Percentiles rank a stretch among this genome's conserved stretches.
These are phyloP conservation scores for Habroteleia sp. DNA, from an alignment of 2,888 invertebrate genomes.

Conservation along the genomic window DNA sequence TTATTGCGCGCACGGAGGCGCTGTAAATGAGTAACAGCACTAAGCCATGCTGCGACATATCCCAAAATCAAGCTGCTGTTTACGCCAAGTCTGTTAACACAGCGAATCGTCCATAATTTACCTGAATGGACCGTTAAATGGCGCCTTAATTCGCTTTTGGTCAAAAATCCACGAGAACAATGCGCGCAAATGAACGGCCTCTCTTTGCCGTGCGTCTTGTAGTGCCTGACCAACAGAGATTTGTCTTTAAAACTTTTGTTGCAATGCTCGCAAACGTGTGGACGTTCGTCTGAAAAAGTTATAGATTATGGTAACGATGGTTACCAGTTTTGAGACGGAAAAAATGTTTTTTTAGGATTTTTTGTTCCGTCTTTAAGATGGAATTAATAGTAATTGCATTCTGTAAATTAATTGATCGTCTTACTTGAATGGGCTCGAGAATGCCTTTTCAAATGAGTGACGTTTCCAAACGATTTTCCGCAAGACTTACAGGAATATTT, in stretches of 20 bases:
- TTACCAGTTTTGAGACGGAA: no score
- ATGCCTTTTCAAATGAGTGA: slow-evolving; percentile 87
- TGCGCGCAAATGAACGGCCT: slow-evolving; percentile 79
- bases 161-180: slow-evolving; percentile 79
- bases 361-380: no score
- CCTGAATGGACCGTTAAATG: slow-evolving; percentile 80
- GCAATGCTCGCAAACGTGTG: slow-evolving; percentile 77
- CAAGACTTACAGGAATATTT: slow-evolving; percentile 86
- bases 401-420: no score
- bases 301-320: no score
- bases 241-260: slow-evolving; percentile 78
- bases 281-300: slow-evolving; percentile 75
- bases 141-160: slow-evolving; percentile 80
- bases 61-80: no score
- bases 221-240: slow-evolving; percentile 78
- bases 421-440: slow-evolving; percentile 86
- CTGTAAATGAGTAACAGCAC: no score
- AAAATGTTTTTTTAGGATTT: no score
- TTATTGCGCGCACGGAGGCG: no score
- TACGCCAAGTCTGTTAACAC: no score
- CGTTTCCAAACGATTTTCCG: slow-evolving; percentile 85
- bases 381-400: no score
- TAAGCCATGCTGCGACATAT: no score
- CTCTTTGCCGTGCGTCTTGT: slow-evolving; percentile 79
- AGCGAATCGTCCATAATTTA: slow-evolving; percentile 59